These are phyloP conservation scores for Eudorcas thomsonii DNA, from an alignment of 2,113 vertebrate species.

Conservation along the genomic window DNA sequence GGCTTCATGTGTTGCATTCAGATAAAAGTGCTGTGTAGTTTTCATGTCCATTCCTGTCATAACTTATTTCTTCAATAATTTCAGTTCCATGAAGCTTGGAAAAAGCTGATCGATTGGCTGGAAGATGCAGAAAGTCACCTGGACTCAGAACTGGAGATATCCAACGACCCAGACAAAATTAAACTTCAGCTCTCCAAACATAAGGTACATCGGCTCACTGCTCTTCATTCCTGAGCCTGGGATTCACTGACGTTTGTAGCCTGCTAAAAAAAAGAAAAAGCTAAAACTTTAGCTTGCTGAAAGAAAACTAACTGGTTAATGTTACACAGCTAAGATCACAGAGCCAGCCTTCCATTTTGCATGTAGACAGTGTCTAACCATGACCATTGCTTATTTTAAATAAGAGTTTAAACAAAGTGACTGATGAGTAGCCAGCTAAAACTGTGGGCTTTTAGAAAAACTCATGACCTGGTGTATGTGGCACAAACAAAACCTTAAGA, in stretches of 20 bases:
- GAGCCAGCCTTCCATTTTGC: background rate
- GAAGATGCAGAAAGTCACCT: slow-evolving; percentile 96
- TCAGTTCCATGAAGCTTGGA: slow-evolving; percentile 98
- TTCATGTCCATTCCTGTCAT: background rate
- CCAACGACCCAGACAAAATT: slow-evolving; percentile 98
- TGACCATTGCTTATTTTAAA: background rate
- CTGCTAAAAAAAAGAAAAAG: background rate
- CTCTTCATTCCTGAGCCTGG: background rate
- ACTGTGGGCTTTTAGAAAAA: background rate
- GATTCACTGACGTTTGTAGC: background rate
- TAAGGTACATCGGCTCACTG: slow-evolving; percentile 84
- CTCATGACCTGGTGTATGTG: background rate
- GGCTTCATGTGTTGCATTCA: background rate
- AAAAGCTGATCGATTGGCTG: slow-evolving; percentile 96
- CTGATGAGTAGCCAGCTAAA: background rate
- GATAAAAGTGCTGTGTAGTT: background rate
- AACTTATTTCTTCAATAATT: slow-evolving; percentile 4
- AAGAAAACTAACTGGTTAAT: background rate
- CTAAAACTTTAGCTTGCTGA: background rate
- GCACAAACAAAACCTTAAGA: background rate
- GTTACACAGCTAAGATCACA: background rate
- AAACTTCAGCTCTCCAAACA: slow-evolving; percentile 96
- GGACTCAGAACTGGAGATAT: slow-evolving; percentile 97
- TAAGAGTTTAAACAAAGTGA: background rate
- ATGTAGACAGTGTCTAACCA: background rate